Base-by-base conservation (phyloP, 2,797 vertebrate genomes). In the Pangasius larnaudii region DNA sequence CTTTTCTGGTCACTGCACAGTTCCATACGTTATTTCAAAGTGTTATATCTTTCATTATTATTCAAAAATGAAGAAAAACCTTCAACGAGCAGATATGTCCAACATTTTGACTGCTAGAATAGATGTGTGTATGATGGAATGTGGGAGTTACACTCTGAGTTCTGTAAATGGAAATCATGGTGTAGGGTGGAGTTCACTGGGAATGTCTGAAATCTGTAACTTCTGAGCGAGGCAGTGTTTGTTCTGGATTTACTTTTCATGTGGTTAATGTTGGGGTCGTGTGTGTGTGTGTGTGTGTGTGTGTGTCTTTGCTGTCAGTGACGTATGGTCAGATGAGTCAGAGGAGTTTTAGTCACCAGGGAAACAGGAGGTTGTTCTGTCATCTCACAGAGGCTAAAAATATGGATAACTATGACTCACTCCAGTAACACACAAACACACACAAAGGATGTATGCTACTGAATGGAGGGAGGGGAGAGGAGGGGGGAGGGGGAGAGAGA, bases 291-390 rank as follows among this genome's bases (percentile, higher is more conserved):
- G 72, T 56, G 75, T 22, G 61, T 78, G 63, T 86, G 39, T 74
- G 24, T 49, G 69, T 72, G 69, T 69, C 11, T 33, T 39, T 74
- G n/a, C 42, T 72, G 58, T 85, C 63, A 71, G 78, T 65, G 86
- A 80, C 74, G 46, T 59, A 87, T 81, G 16, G 72, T 88, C 59
- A 89, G 77, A 91, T 90, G 42, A 86, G 92, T 92, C 84, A 92
- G 49, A 81, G 19, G 77, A 89, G 86, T 78, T 61, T 13, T 24
- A 84, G 69, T 77, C 33, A 61, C 39, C 36, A 71, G 69, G 33
- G 72, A 69, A 88, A 67, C 71, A 79, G 75, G 46, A n/a, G 58
- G 78, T 36, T 18, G 14, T 39, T 75, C 22, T 7, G 42, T 75
- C 53, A 79, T 72, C 72, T 80, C 49, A 82, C 49, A 27, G 67